Percentiles rank a stretch among this genome's conserved stretches.
Evolutionary conservation across 1,140 invertebrate genomes (phyloP).

Genomic region (Portunus trituberculatus): DNA sequence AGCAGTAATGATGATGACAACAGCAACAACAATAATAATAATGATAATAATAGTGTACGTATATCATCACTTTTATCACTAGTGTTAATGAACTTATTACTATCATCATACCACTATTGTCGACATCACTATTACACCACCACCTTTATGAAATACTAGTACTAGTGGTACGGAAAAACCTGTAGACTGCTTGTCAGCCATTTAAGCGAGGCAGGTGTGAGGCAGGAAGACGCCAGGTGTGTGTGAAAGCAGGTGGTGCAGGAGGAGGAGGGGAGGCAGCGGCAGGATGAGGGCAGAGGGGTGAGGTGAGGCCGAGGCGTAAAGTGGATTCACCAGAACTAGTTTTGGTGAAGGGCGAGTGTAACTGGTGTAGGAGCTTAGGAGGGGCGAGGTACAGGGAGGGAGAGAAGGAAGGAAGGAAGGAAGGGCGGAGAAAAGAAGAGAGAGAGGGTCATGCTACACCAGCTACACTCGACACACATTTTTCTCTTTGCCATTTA

Average conservation of each 20-base stretch:
- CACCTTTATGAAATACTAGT: too few species aligned
- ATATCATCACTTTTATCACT: too few species aligned
- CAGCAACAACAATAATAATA: too few species aligned
- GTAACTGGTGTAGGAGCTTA: neutral
- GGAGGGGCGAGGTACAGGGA: neutral
- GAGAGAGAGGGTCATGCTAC: neutral
- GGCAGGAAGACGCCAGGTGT: conserved; percentile 5
- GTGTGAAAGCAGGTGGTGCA: neutral
- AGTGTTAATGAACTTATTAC: too few species aligned
- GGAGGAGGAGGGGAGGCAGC: neutral
- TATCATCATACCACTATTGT: too few species aligned
- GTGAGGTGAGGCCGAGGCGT: neutral
- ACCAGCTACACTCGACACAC: too few species aligned
- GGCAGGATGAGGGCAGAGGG: neutral
- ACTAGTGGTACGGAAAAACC: neutral
- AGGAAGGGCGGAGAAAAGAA: neutral
- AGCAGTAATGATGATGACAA: too few species aligned
- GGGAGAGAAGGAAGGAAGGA: neutral
- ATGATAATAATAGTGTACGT: too few species aligned
- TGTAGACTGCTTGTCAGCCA: neutral
- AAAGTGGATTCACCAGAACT: neutral
- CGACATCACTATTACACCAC: too few species aligned
- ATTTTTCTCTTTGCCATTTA: neutral
- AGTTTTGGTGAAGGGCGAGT: neutral
- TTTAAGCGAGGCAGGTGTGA: neutral